A percentile compares a stretch with the other conserved stretches of the same genome.
Conservation (phyloP, 2,113 vertebrate genomes). For the Loxodonta africana region DNA sequence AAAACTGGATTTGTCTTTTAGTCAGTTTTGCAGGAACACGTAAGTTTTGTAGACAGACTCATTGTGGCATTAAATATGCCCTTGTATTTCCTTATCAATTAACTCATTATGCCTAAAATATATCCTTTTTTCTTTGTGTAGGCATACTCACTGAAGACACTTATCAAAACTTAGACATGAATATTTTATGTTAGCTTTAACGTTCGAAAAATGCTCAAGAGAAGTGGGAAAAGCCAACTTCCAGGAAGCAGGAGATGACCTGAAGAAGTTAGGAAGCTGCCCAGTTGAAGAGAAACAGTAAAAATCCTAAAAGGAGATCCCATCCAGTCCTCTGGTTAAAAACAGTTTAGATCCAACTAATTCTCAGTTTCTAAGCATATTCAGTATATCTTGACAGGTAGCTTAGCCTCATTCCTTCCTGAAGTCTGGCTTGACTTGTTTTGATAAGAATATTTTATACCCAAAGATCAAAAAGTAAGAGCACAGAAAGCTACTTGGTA, state of each 20-base stretch:
- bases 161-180: constrained; percentile 24
- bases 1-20: not conserved
- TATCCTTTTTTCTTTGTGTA: not conserved
- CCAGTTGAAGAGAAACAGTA: not conserved
- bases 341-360: not conserved
- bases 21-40: constrained; percentile 5
- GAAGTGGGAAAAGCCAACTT: not conserved
- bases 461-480: constrained; percentile 24
- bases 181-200: not conserved
- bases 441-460: not conserved
- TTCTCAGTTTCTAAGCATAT: not conserved
- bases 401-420: not conserved
- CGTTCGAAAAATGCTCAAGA: constrained; percentile 8
- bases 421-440: not conserved
- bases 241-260: not conserved
- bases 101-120: not conserved
- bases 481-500: constrained; percentile 12
- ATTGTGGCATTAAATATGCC: not conserved
- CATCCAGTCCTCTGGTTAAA: not conserved
- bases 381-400: not conserved
- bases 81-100: not conserved
- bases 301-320: not conserved
- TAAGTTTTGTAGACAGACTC: not conserved
- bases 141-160: not conserved
- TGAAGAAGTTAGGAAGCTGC: not conserved